A percentile compares a stretch with the other conserved stretches of the same genome.
These are phyloP conservation scores for Chelidonichthys spinosus DNA, from an alignment of 2,797 vertebrate genomes.

Conservation along the genomic window DNA sequence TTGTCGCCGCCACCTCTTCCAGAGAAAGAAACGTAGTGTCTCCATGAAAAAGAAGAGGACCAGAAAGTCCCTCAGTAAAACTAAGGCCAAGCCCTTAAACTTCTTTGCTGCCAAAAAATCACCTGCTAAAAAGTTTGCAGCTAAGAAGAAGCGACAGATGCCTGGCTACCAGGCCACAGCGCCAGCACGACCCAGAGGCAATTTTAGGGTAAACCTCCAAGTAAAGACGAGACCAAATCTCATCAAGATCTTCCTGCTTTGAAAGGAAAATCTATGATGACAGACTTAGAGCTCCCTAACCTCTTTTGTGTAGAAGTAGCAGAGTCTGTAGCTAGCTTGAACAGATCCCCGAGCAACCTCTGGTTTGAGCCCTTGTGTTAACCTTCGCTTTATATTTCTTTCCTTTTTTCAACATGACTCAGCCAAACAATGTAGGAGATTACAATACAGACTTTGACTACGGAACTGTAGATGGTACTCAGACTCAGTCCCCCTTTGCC, in stretches of 20 bases:
- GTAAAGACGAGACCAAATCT: constrained; percentile 73
- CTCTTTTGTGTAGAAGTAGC: constrained; percentile 81
- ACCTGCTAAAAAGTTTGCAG: constrained; percentile 87
- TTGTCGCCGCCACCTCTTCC: constrained; percentile 88
- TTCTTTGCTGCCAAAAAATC: constrained; percentile 88
- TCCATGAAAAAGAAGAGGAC: constrained; percentile 93
- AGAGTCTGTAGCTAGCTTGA: constrained; percentile 78
- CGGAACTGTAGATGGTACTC: constrained; percentile 88
- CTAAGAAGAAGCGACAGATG: constrained; percentile 93
- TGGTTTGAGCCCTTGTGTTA: constrained; percentile 76
- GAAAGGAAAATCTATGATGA: constrained; percentile 95
- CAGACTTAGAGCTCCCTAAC: constrained; percentile 83
- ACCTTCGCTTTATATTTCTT: constrained; percentile 81
- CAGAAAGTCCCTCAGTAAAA: constrained; percentile 89
- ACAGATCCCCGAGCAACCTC: constrained; percentile 67
- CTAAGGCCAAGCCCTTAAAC: constrained; percentile 91
- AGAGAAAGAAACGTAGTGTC: constrained; percentile 95
- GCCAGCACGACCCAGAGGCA: constrained; percentile 86
- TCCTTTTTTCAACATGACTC: constrained; percentile 83
- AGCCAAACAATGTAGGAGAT: constrained; percentile 93
- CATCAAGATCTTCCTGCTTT: constrained; percentile 92
- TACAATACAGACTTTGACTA: constrained; percentile 92
- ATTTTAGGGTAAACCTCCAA: constrained; percentile 93
- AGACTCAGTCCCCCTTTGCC: constrained; percentile 88
- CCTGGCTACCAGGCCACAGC: constrained; percentile 89